Percentiles rank a stretch among this genome's conserved stretches.
phyloP scores from a whole-genome alignment of 2,888 invertebrate genomes.

The Nemapogon koenigi region DNA sequence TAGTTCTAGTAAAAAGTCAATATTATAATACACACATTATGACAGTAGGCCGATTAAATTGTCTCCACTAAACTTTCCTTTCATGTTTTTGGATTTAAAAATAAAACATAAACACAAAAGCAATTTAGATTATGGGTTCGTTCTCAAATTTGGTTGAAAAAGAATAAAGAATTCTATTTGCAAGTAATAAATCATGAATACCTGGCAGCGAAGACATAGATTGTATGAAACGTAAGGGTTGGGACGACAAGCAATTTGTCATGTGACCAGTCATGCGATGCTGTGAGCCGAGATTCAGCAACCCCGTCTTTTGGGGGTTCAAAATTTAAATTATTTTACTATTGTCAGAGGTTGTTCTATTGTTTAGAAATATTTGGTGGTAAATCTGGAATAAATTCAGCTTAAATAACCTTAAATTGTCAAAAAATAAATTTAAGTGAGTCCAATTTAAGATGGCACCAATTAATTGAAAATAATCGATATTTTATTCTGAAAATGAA shows the following conservation, averaged over 20 bases:
- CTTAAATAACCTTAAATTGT: too few relatives aligned
- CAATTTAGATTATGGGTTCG: neutral
- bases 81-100: neutral
- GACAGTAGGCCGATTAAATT: too few relatives aligned
- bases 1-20: too few relatives aligned
- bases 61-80: too few relatives aligned
- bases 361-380: too few relatives aligned
- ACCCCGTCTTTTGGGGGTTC: conserved; percentile 31
- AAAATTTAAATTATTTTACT: conserved; percentile 40
- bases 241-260: conserved; percentile 55
- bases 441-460: too few relatives aligned
- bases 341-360: too few relatives aligned
- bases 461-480: too few relatives aligned
- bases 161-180: conserved; percentile 34
- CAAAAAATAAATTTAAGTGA: too few relatives aligned
- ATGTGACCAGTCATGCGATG: conserved; percentile 40
- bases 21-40: too few relatives aligned
- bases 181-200: conserved; percentile 55
- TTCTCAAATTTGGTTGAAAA: neutral
- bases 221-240: conserved; percentile 32
- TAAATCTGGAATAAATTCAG: too few relatives aligned
- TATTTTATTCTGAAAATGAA: too few relatives aligned
- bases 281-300: conserved; percentile 26
- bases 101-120: neutral
- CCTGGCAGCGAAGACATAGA: conserved; percentile 30